A percentile compares a stretch with the other conserved stretches of the same genome.
Evolutionary conservation across 2,797 vertebrate species (phyloP).

Genomic region (Odontamblyopus lacepedii): DNA sequence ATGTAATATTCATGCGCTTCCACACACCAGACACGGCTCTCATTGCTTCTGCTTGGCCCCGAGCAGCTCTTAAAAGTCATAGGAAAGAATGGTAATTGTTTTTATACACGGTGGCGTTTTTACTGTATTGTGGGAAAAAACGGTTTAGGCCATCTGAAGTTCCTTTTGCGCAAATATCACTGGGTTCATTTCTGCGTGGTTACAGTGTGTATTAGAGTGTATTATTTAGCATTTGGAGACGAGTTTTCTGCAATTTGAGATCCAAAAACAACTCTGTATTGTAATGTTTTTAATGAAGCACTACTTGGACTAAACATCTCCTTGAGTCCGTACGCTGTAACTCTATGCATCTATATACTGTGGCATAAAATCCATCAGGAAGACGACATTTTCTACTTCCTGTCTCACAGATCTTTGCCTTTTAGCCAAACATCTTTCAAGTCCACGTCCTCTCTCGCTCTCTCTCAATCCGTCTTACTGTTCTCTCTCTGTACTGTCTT

Average conservation of each 20-base stretch:
- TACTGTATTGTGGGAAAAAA: not conserved
- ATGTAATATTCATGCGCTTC: constrained; percentile 59
- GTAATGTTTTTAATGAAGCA: no score
- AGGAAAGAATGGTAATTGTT: constrained; percentile 64
- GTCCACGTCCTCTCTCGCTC: no score
- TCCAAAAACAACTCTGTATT: no score
- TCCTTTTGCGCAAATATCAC: not conserved
- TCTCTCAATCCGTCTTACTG: no score
- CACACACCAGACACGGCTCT: constrained; percentile 53
- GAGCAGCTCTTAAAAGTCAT: constrained; percentile 66
- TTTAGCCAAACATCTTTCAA: not conserved
- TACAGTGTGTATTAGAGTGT: no score
- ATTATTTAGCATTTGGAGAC: no score
- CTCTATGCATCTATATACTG: no score
- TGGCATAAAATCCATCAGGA: not conserved
- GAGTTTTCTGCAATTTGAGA: no score
- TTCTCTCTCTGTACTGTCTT: not conserved
- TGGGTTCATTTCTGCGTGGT: no score
- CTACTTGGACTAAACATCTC: no score
- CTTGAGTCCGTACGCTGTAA: no score
- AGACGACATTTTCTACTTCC: not conserved
- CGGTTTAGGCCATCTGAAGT: not conserved
- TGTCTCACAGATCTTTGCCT: not conserved
- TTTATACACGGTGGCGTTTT: constrained; percentile 23
- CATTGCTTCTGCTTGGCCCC: constrained; percentile 51